These are phyloP conservation scores for Lepidostoma basale DNA, from an alignment of 1,140 invertebrate species.

Conservation along the genomic window DNA sequence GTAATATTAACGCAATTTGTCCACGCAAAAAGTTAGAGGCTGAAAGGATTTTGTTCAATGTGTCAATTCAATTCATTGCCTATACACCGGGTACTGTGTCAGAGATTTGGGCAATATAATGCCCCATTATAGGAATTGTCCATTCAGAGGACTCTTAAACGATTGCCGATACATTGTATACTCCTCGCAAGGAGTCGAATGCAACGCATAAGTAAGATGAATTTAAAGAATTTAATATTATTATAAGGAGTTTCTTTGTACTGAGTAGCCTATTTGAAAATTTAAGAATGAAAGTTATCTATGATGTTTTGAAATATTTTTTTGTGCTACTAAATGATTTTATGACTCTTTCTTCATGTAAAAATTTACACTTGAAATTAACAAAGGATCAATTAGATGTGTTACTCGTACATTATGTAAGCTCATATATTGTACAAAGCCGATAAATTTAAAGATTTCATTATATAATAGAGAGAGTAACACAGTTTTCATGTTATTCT, in stretches of 20 bases:
- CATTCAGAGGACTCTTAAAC: not conserved
- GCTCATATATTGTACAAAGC: no score
- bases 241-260: constrained; percentile 2
- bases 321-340: no score
- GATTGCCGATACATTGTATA: constrained; percentile 3
- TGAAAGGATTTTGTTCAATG: not conserved
- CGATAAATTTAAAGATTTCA: no score
- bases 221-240: not conserved
- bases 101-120: not conserved
- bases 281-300: constrained; percentile 2
- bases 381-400: no score
- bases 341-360: no score
- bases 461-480: no score
- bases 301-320: no score
- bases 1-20: constrained; percentile 44
- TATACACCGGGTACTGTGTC: not conserved
- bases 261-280: not conserved
- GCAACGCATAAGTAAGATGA: not conserved
- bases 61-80: not conserved
- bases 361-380: no score
- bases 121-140: not conserved
- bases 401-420: no score
- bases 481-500: no score
- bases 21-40: constrained; percentile 22
- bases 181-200: constrained; percentile 3